Evolutionary conservation across 2,113 vertebrate genomes (phyloP).

Genomic region (Bufo bufo): DNA sequence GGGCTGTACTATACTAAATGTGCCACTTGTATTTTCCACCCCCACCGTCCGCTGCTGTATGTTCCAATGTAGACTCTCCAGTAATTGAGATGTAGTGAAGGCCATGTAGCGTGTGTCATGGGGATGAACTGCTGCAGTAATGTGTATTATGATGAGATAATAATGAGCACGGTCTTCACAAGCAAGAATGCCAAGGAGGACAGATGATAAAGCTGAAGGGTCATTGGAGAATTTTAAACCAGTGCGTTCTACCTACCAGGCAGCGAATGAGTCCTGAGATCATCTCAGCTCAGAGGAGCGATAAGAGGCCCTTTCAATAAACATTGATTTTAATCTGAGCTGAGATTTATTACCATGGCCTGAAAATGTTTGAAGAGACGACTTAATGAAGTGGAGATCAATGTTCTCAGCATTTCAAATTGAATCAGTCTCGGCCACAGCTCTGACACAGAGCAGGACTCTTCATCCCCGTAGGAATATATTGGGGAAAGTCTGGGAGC

Average conservation of each 20-base stretch:
- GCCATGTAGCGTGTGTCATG: not conserved
- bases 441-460: conserved; percentile 6
- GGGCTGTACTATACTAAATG: too few species aligned
- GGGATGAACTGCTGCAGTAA: not conserved
- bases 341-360: conserved; percentile 56
- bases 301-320: conserved; percentile 55
- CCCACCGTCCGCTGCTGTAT: not conserved
- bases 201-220: not conserved
- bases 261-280: conserved; percentile 37
- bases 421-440: conserved; percentile 52
- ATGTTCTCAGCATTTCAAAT: conserved; percentile 55
- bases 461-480: not conserved
- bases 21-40: too few species aligned
- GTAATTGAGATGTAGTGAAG: not conserved
- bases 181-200: not conserved
- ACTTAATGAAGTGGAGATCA: conserved; percentile 59
- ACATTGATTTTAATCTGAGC: conserved; percentile 57
- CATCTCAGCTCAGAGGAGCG: conserved; percentile 37
- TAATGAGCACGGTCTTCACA: not conserved
- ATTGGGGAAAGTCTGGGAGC: not conserved
- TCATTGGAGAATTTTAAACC: not conserved
- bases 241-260: not conserved
- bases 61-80: not conserved
- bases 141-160: conserved; percentile 34
- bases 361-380: conserved; percentile 57